These are phyloP conservation scores for Paramisgurnus dabryanus DNA, from an alignment of 2,113 vertebrate species.

Conservation along the genomic window DNA sequence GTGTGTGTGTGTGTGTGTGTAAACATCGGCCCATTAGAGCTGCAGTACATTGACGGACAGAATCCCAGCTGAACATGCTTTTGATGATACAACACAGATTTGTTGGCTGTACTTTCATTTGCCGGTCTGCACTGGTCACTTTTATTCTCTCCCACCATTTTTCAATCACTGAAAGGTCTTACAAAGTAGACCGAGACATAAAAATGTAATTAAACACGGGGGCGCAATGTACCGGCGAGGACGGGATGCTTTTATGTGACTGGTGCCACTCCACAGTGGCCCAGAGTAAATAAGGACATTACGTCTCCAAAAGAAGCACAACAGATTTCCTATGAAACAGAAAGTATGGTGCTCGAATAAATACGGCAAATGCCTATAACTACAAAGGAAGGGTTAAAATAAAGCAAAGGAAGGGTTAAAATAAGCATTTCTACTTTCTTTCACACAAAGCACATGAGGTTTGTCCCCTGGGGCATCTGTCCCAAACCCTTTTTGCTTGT, in stretches of 20 bases:
- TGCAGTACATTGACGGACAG: constrained; percentile 2
- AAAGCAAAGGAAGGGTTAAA: neutral
- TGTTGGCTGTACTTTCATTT: constrained; percentile 3
- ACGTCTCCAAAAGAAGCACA: neutral
- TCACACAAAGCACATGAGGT: neutral
- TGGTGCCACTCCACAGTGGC: neutral
- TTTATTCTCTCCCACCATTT: constrained; percentile 4
- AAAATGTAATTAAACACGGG: constrained; percentile 38
- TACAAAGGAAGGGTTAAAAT: neutral
- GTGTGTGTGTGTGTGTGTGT: neutral
- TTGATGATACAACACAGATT: constrained; percentile 24
- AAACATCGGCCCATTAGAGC: constrained; percentile 13
- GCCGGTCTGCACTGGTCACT: neutral
- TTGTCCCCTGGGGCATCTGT: constrained; percentile 15
- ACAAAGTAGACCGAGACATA: constrained; percentile 9
- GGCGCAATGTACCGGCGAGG: constrained; percentile 9
- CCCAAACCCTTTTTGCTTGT: constrained; percentile 20
- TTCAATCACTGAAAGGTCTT: constrained; percentile 12
- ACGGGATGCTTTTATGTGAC: constrained; percentile 34
- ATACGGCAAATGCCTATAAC: constrained; percentile 2
- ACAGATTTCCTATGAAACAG: constrained; percentile 15
- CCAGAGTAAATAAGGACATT: constrained; percentile 7
- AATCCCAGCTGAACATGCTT: constrained; percentile 12
- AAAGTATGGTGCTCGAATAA: constrained; percentile 24
- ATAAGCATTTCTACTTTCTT: constrained; percentile 32